Base-by-base conservation (phyloP, 2,113 vertebrate species). In the Ursus arctos region DNA sequence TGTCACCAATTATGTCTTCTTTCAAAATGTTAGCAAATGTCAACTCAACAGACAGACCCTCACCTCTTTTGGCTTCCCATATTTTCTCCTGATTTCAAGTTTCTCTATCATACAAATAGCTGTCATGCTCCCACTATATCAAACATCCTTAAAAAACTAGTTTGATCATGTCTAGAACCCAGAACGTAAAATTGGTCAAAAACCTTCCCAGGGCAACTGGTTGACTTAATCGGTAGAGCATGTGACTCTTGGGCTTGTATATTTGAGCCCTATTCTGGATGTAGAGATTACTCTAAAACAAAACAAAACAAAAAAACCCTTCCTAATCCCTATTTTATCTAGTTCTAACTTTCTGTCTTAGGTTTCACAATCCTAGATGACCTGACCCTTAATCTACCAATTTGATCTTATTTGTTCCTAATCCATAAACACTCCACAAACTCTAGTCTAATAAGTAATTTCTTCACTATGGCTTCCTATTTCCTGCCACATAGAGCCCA, bases 71-170 rank as follows among this genome's bases (percentile, higher is more conserved):
- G 43, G 21, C 19, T 94, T 94, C 51, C 26, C 16, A 40, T 18
- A 65, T 43, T 91, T 47, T 59, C 14, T 79, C 47, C 59, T 43
- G 76, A 26, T 67, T 92, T 86, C 67, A 97, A 79, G 15, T 69
- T 71, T 95, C 79, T 87, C 40, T 85, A 76, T 63, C 82, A 92
- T 67, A 53, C 19, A 86, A 88, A 94, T 24, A 92, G 59, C 7
- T 93, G 57, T 77, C 18, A 74, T 47, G 80, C 10, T 79, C n/a
- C 4, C 11, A 59, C 33, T 77, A 88, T 31, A 86, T 26, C 43
- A 80, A 96, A 59, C n/a, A 94, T 47, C 15, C 77, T 95, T 61
- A 87, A 92, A 71, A 80, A 92, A n/a, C 1, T 43, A n/a, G 72
- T 84, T 93, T 83, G 15, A 69, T 87, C 49, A 92, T 22, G 31